Percentiles rank a stretch among this genome's conserved stretches.
Evolutionary conservation across 2,888 invertebrate genomes (phyloP).

Genomic region (Abrostola tripartita): DNA sequence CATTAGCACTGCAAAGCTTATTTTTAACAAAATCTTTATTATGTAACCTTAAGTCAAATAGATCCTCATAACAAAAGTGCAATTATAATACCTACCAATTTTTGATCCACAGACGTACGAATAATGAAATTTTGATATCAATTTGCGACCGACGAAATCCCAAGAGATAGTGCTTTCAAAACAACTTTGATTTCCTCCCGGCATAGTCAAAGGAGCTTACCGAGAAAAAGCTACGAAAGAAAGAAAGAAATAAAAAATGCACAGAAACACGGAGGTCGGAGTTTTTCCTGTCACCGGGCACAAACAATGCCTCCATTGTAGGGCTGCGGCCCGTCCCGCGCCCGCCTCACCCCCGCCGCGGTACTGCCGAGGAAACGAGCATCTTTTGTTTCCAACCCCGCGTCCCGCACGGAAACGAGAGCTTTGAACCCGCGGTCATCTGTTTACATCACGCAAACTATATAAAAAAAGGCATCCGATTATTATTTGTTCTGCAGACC

Average conservation of each 20-base stretch:
- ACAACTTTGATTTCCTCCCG: constrained; percentile 82
- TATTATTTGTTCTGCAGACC: constrained; percentile 66
- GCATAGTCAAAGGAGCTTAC: constrained; percentile 82
- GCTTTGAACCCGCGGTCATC: constrained; percentile 86
- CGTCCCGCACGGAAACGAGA: constrained; percentile 77
- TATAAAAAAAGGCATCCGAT: constrained; percentile 75
- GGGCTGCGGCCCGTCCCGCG: constrained; percentile 62
- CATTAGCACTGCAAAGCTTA: constrained; percentile 31
- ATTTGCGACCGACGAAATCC: constrained; percentile 54
- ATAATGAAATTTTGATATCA: constrained; percentile 55
- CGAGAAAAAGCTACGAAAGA: constrained; percentile 73
- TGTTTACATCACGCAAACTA: constrained; percentile 81
- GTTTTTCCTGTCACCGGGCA: constrained; percentile 88
- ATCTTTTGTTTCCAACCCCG: constrained; percentile 85
- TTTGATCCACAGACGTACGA: constrained; percentile 36
- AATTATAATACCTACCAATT: constrained; percentile 41
- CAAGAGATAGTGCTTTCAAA: constrained; percentile 70
- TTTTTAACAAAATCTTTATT: constrained; percentile 20
- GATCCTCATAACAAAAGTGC: constrained; percentile 21
- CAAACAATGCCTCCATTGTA: constrained; percentile 87
- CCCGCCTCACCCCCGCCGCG: constrained; percentile 63
- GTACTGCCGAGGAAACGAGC: constrained; percentile 85
- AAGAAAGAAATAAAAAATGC: constrained; percentile 86
- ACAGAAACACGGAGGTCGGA: constrained; percentile 88
- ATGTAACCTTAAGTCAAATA: constrained; percentile 31